Conservation (phyloP, 2,797 vertebrate genomes). For the Enteromius radiatus region DNA sequence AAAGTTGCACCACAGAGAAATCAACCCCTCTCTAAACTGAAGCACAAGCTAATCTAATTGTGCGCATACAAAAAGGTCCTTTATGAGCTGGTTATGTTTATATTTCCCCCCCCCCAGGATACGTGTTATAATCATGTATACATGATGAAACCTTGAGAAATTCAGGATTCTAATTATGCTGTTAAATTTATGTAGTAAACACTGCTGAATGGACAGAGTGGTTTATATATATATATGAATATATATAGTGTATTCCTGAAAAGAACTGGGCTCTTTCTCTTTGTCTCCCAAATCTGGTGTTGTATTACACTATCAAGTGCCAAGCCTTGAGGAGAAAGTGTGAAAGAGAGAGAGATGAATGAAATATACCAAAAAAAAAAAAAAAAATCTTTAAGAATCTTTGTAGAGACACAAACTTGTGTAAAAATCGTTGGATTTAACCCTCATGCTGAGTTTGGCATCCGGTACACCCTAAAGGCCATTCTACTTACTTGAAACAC, state of each 20-base stretch:
- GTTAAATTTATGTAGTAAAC: constrained; percentile 26
- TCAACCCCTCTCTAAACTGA: constrained; percentile 26
- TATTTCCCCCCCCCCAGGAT: too few species aligned
- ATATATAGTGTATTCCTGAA: constrained; percentile 30
- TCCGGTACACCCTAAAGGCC: not conserved
- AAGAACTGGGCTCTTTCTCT: constrained; percentile 28
- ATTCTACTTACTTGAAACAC: not conserved
- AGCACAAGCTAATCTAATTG: constrained; percentile 29
- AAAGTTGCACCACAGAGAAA: constrained; percentile 46
- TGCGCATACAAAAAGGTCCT: constrained; percentile 37
- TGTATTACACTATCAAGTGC: constrained; percentile 43
- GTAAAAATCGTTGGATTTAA: not conserved
- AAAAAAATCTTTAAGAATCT: not conserved
- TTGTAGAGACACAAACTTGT: constrained; percentile 7
- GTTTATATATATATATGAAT: not conserved
- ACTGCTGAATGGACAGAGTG: not conserved
- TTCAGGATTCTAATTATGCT: constrained; percentile 24
- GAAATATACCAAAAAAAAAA: constrained; percentile 6
- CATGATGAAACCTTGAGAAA: constrained; percentile 58
- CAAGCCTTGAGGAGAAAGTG: constrained; percentile 32
- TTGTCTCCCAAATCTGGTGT: constrained; percentile 43
- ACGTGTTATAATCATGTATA: constrained; percentile 37
- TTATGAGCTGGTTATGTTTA: constrained; percentile 47
- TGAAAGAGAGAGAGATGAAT: constrained; percentile 30
- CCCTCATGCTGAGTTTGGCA: not conserved